Conservation (phyloP, 2,113 vertebrate genomes). For the Pogonocichla stellata region DNA sequence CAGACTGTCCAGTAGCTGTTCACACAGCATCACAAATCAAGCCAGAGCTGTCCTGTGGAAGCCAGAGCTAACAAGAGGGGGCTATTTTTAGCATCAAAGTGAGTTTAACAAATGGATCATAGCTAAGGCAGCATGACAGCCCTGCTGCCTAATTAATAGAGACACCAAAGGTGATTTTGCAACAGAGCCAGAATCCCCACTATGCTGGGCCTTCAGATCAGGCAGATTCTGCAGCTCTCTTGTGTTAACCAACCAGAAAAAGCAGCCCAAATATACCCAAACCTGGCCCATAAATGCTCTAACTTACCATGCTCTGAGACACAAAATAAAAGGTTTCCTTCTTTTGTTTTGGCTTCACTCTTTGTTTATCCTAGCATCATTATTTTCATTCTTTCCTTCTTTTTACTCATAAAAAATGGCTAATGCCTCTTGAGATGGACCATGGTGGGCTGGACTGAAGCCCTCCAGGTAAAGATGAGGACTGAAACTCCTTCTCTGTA, state of each 20-base stretch:
- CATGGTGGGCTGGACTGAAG: neutral
- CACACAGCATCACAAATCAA: neutral
- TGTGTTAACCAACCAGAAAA: neutral
- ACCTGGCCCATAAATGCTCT: neutral
- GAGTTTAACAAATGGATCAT: slow-evolving; percentile 43
- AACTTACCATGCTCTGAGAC: neutral
- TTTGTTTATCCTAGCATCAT: neutral
- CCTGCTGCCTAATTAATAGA: slow-evolving; percentile 24
- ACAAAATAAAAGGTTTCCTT: neutral
- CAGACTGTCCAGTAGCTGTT: neutral
- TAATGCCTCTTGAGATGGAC: neutral
- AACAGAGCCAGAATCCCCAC: slow-evolving; percentile 5
- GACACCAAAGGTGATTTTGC: slow-evolving; percentile 27
- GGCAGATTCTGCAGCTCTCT: neutral
- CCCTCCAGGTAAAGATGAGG: neutral
- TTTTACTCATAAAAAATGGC: neutral
- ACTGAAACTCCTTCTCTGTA: neutral
- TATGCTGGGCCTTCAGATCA: neutral
- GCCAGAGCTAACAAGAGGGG: neutral
- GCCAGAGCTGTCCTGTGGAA: neutral
- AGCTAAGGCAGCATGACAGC: slow-evolving; percentile 32
- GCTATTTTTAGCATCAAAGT: slow-evolving; percentile 50
- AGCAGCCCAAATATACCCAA: neutral
- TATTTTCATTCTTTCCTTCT: neutral
- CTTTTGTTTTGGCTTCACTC: neutral